phyloP scores from a whole-genome alignment of 53 echinoderm and acorn worm genomes.

The Echinometra lucunter region DNA sequence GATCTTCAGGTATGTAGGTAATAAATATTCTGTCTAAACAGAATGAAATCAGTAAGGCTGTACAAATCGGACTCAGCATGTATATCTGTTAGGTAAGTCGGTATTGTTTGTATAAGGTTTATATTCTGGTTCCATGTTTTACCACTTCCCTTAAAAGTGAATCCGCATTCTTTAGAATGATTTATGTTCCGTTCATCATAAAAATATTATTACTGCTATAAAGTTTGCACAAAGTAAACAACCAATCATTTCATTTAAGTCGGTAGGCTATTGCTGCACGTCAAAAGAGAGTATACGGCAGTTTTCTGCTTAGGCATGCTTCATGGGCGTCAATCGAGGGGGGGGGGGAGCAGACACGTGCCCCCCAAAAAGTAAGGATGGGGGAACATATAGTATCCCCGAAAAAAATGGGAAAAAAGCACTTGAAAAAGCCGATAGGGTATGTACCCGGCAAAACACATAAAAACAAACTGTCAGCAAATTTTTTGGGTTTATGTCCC shows the following conservation, averaged over 20 bases:
- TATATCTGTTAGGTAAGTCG: not conserved
- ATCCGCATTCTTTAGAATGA: constrained; percentile 4
- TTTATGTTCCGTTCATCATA: not conserved
- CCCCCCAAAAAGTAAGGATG: too few relatives aligned
- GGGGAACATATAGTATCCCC: too few relatives aligned
- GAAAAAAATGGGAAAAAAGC: too few relatives aligned
- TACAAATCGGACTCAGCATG: not conserved
- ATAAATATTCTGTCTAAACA: not conserved
- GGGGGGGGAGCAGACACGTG: too few relatives aligned
- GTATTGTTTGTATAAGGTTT: not conserved
- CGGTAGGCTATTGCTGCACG: not conserved
- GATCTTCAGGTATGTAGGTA: not conserved
- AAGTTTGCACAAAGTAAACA: constrained; percentile 11
- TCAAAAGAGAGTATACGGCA: not conserved
- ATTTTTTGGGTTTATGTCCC: too few relatives aligned
- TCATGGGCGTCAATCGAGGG: too few relatives aligned
- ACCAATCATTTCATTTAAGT: not conserved
- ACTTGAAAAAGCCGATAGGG: too few relatives aligned
- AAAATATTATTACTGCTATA: constrained; percentile 1
- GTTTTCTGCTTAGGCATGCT: too few relatives aligned
- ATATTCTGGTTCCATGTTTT: not conserved
- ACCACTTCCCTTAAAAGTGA: not conserved
- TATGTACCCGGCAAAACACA: too few relatives aligned
- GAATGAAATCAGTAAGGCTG: not conserved
- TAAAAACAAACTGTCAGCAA: too few relatives aligned